Evolutionary conservation across 2,113 vertebrate species (phyloP).

Genomic region (Saguinus midas): DNA sequence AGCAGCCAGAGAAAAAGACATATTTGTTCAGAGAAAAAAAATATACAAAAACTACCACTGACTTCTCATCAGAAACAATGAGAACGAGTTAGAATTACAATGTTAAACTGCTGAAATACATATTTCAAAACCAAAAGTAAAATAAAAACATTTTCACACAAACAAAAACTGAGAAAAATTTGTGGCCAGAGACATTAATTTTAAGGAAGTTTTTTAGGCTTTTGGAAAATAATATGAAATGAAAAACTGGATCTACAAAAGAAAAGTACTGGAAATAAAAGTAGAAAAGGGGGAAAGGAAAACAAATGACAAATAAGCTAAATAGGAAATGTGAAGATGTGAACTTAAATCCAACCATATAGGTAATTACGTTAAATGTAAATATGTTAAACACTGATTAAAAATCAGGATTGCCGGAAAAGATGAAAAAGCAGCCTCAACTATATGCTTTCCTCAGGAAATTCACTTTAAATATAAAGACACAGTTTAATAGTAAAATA

Average conservation of each 20-base stretch:
- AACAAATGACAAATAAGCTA: background rate
- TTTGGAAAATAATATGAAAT: background rate
- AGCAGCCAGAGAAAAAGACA: background rate
- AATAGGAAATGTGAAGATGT: background rate
- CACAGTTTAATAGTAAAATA: background rate
- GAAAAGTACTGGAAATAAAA: background rate
- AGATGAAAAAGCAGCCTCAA: background rate
- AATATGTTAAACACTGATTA: background rate
- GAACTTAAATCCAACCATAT: background rate
- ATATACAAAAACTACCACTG: background rate
- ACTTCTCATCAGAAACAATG: background rate
- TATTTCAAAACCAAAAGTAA: background rate
- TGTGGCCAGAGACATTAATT: background rate
- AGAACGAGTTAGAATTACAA: background rate
- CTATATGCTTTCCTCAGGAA: background rate
- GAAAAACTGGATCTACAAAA: background rate
- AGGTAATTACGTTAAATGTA: background rate
- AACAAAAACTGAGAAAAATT: background rate
- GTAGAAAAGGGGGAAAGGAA: background rate
- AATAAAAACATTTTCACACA: background rate
- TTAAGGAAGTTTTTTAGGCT: background rate
- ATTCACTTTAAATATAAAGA: background rate
- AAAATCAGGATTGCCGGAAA: background rate
- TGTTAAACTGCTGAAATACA: background rate
- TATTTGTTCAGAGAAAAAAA: background rate